These are phyloP conservation scores for Lacanobia wlatinum DNA, from an alignment of 2,888 invertebrate genomes.

Conservation along the genomic window DNA sequence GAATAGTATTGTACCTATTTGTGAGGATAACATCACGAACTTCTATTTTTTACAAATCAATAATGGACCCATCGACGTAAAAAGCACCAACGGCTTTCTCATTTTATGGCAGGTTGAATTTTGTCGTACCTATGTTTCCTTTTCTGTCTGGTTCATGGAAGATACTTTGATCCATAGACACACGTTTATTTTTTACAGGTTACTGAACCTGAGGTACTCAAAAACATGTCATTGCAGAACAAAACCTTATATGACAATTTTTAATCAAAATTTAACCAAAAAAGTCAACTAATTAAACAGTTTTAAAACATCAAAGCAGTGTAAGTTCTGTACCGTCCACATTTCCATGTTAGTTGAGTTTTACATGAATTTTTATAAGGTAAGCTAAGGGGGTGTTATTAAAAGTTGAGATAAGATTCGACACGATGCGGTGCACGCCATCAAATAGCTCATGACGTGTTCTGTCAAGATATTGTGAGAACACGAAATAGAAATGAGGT, in stretches of 20 bases:
- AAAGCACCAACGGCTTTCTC: not conserved
- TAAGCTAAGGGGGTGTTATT: conserved; percentile 78
- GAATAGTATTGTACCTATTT: conserved; percentile 45
- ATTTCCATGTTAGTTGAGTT: conserved; percentile 74
- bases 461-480: conserved; percentile 69
- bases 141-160: not conserved
- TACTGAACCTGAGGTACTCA: not conserved
- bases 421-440: conserved; percentile 81
- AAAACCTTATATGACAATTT: not conserved
- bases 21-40: not conserved
- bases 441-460: conserved; percentile 71
- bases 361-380: conserved; percentile 79
- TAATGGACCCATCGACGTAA: not conserved
- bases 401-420: conserved; percentile 83
- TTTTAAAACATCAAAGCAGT: conserved; percentile 59
- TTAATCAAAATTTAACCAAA: not conserved
- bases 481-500: conserved; percentile 66
- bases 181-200: not conserved
- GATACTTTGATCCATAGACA: not conserved
- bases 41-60: not conserved
- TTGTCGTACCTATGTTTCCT: not conserved
- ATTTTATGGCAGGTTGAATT: not conserved
- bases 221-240: not conserved
- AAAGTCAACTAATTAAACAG: conserved; percentile 23
- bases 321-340: conserved; percentile 64